A percentile compares a stretch with the other conserved stretches of the same genome.
Evolutionary conservation across 2,113 vertebrate species (phyloP).

Genomic region (Ciconia boyciana): DNA sequence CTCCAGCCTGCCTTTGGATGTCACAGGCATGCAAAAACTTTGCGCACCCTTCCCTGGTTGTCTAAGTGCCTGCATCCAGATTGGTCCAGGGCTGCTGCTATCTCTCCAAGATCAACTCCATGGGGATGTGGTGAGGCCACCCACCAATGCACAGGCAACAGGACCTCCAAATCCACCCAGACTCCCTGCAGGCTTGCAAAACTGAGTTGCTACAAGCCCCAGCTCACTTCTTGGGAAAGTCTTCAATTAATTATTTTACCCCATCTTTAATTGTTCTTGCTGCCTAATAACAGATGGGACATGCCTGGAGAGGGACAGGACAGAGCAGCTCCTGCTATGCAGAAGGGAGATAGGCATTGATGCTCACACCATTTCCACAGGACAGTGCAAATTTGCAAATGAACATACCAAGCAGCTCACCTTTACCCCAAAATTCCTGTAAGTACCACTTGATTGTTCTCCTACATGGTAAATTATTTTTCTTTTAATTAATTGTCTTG

Average conservation of each 20-base stretch:
- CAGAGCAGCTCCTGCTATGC: not conserved
- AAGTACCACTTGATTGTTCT: not conserved
- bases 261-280: not conserved
- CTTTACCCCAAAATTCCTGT: not conserved
- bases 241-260: not conserved
- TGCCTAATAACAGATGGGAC: not conserved
- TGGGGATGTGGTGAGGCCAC: fast-evolving
- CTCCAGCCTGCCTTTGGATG: not conserved
- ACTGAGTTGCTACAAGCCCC: not conserved
- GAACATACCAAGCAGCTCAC: not conserved
- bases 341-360: not conserved
- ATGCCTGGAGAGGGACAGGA: too few species aligned
- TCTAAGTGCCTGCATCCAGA: too few species aligned
- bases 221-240: not conserved
- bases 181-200: not conserved
- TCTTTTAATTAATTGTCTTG: not conserved
- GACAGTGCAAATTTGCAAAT: not conserved
- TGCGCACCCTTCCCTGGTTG: too few species aligned
- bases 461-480: not conserved
- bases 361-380: not conserved
- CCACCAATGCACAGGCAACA: not conserved
- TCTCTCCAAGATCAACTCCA: not conserved
- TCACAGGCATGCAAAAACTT: not conserved
- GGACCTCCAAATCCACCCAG: not conserved
- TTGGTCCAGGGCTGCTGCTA: not conserved